Conservation (phyloP, 2,888 invertebrate species). For the Macropis europaea region DNA sequence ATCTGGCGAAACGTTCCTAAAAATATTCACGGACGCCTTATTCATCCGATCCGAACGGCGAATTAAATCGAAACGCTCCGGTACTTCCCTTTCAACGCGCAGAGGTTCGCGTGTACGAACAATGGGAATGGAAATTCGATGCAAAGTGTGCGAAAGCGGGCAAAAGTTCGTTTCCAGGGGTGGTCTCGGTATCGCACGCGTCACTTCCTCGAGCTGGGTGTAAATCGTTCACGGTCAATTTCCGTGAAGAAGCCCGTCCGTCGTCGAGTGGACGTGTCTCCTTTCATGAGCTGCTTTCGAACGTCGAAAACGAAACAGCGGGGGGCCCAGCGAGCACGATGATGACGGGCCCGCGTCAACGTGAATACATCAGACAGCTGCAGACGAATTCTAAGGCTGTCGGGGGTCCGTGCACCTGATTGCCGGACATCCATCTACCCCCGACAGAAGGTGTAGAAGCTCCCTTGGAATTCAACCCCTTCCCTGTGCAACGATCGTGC, state of each 20-base stretch:
- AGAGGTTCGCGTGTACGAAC: too few species aligned
- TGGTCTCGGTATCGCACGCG: slow-evolving; percentile 34
- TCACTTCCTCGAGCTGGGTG: slow-evolving; percentile 23
- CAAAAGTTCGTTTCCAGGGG: slow-evolving; percentile 3
- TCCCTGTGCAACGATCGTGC: slow-evolving; percentile 30
- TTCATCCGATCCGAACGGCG: too few species aligned
- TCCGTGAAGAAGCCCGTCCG: slow-evolving; percentile 13
- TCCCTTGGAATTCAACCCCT: slow-evolving; percentile 38
- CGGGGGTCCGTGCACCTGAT: slow-evolving; percentile 66
- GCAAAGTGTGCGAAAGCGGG: neutral
- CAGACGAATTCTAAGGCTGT: slow-evolving; percentile 53
- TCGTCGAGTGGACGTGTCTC: slow-evolving; percentile 18
- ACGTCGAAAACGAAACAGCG: slow-evolving; percentile 56
- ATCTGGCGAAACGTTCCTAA: too few species aligned
- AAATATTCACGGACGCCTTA: too few species aligned
- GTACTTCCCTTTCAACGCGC: too few species aligned
- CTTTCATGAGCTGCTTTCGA: slow-evolving; percentile 20
- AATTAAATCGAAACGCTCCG: too few species aligned
- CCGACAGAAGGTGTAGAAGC: slow-evolving; percentile 55
- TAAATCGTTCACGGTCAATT: slow-evolving; percentile 57
- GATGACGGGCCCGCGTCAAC: slow-evolving; percentile 58
- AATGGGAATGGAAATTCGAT: too few species aligned
- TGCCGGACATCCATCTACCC: slow-evolving; percentile 66
- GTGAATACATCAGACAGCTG: slow-evolving; percentile 56
- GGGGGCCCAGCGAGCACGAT: slow-evolving; percentile 40